Evolutionary conservation across 2,113 vertebrate genomes (phyloP).

Genomic region (cattle (Bos taurus)): DNA sequence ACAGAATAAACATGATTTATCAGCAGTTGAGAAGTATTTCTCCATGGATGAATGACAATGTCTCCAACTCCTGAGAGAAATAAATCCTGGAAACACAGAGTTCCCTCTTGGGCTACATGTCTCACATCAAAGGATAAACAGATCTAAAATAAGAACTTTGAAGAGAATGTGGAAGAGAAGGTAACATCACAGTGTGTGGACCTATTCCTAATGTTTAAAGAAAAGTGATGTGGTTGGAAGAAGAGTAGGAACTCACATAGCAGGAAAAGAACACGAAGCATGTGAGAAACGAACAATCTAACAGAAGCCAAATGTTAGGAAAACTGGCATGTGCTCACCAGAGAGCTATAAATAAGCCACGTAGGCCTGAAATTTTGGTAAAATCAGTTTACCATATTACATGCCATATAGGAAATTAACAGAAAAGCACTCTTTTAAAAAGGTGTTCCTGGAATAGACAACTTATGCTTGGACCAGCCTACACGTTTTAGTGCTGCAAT

Average conservation of each 20-base stretch:
- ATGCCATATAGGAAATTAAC: background rate
- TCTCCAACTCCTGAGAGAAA: background rate
- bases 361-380: background rate
- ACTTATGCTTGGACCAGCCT: background rate
- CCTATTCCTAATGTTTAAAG: background rate
- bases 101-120: background rate
- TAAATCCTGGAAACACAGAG: background rate
- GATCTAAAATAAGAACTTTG: background rate
- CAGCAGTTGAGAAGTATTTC: background rate
- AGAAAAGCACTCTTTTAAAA: background rate
- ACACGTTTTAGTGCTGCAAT: background rate
- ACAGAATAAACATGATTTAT: background rate
- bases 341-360: background rate
- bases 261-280: background rate
- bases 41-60: background rate
- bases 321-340: background rate
- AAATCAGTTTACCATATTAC: background rate
- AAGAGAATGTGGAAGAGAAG: background rate
- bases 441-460: background rate
- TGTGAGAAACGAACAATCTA: background rate
- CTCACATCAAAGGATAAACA: background rate
- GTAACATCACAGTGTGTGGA: background rate
- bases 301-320: background rate
- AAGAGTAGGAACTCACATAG: background rate
- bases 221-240: background rate